Percentiles rank a stretch among this genome's conserved stretches.
phyloP scores from a whole-genome alignment of 2,113 vertebrate species.

The Buteo buteo region DNA sequence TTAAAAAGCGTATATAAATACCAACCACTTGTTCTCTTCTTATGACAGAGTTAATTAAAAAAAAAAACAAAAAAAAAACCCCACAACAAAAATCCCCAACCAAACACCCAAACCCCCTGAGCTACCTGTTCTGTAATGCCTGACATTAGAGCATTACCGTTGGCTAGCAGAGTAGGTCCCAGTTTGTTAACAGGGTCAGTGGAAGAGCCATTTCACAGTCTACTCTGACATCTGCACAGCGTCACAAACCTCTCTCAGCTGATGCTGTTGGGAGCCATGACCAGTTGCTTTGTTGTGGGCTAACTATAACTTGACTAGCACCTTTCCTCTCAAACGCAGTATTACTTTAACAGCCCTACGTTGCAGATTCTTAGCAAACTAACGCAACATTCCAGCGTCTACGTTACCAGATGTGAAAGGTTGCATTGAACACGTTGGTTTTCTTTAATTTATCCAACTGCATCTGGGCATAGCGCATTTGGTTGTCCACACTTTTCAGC shows the following conservation, averaged over 20 bases:
- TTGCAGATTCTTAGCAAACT: neutral
- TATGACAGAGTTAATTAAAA: neutral
- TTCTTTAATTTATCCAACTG: conserved; percentile 95
- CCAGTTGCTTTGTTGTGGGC: neutral
- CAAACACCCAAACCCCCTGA: neutral
- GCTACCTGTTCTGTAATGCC: no score
- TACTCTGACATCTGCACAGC: rapidly evolving
- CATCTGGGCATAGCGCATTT: conserved; percentile 95
- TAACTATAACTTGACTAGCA: no score
- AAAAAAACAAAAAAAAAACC: neutral
- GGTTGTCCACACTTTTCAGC: conserved; percentile 96
- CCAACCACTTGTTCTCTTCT: neutral
- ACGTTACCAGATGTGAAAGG: conserved; percentile 94
- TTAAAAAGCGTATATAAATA: neutral
- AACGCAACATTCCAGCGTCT: rapidly evolving
- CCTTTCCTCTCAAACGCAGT: no score
- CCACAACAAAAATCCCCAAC: neutral
- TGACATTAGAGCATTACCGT: rapidly evolving
- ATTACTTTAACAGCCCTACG: rapidly evolving
- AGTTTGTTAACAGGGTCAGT: rapidly evolving
- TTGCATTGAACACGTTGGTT: conserved; percentile 97
- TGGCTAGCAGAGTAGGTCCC: neutral
- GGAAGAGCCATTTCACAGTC: neutral
- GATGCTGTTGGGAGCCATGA: rapidly evolving
- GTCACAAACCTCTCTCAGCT: neutral